phyloP scores from a whole-genome alignment of 2,113 vertebrate genomes.

The Trochalopteron elliotii region DNA sequence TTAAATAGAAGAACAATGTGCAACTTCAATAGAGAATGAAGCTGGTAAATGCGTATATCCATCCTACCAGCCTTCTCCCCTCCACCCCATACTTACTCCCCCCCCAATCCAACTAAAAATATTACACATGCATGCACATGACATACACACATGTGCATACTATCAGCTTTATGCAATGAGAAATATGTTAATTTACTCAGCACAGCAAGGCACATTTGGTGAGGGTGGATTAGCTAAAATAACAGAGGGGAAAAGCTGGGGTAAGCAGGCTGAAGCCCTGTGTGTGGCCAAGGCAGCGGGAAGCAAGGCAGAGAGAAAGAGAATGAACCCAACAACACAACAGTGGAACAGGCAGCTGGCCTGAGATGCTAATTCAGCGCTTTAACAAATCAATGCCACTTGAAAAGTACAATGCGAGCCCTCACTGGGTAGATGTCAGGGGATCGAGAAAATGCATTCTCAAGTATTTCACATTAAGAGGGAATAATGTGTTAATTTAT shows the following conservation, averaged over 20 bases:
- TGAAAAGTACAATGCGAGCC: conserved; percentile 93
- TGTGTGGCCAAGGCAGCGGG: conserved; percentile 70
- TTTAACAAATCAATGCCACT: conserved; percentile 99
- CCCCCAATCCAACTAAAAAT: neutral
- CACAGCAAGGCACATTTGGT: conserved; percentile 25
- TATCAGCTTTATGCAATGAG: neutral
- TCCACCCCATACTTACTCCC: neutral
- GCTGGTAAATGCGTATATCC: neutral
- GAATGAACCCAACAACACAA: conserved; percentile 74
- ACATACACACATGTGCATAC: neutral
- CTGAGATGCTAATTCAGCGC: conserved; percentile 96
- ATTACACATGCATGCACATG: neutral
- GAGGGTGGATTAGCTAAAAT: conserved; percentile 48
- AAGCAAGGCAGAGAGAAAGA: conserved; percentile 58
- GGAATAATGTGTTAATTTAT: conserved; percentile 99
- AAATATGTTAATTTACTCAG: conserved; percentile 31
- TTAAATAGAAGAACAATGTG: conserved; percentile 18
- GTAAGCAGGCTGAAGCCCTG: conserved; percentile 64
- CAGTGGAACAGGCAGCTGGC: conserved; percentile 86
- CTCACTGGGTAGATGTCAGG: conserved; percentile 90
- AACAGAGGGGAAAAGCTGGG: conserved; percentile 61
- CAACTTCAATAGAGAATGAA: neutral
- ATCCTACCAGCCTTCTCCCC: neutral
- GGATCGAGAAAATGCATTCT: conserved; percentile 88
- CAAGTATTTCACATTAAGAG: conserved; percentile 95